Percentiles rank a stretch among this genome's conserved stretches.
These are phyloP conservation scores for Dynastes grantii DNA, from an alignment of 2,888 invertebrate species.

Conservation along the genomic window DNA sequence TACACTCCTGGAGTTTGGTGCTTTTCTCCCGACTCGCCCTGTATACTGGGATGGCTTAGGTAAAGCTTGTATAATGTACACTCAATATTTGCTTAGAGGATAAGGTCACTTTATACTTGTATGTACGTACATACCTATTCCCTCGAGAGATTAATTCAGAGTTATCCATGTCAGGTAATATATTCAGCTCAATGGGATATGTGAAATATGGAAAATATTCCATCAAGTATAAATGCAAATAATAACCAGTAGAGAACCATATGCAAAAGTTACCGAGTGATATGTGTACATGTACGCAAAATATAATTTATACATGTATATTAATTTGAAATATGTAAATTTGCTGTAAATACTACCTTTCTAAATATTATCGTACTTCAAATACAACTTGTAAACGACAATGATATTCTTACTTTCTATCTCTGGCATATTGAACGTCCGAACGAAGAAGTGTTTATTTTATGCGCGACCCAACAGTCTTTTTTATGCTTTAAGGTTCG, in stretches of 20 bases:
- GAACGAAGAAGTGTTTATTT: conserved; percentile 30
- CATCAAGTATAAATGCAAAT: not conserved
- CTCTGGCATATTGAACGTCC: not conserved
- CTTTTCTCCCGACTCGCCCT: no score
- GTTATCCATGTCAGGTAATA: not conserved
- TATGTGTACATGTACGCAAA: not conserved
- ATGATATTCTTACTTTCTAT: not conserved
- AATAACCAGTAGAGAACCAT: no score
- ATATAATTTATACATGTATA: not conserved
- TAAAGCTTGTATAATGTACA: no score
- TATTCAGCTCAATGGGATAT: not conserved
- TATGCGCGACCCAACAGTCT: not conserved
- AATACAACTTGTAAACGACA: conserved; percentile 4
- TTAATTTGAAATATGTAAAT: conserved; percentile 9
- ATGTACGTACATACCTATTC: no score
- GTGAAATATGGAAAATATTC: not conserved
- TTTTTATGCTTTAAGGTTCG: conserved; percentile 5
- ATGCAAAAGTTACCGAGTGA: no score
- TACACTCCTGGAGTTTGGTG: no score
- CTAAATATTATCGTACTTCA: not conserved
- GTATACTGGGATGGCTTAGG: no score
- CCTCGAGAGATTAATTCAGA: no score
- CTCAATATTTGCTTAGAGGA: no score
- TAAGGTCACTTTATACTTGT: no score
- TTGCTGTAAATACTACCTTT: not conserved